Base-by-base conservation (phyloP, 2,113 vertebrate species). In the Odobenus rosmarus region DNA sequence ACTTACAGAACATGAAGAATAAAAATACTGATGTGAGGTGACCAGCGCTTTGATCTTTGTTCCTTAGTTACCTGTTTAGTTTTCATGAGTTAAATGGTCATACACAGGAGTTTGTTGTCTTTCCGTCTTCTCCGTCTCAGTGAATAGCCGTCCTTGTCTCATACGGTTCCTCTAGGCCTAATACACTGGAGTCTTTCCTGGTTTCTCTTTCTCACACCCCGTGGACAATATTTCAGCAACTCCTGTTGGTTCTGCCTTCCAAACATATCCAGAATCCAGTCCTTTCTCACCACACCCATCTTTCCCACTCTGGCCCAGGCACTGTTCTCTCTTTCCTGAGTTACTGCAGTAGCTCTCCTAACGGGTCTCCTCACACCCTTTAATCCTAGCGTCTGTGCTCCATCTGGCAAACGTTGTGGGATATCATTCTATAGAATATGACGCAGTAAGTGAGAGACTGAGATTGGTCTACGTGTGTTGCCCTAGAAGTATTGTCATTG, bases 1-100 rank as follows among this genome's bases (percentile, higher is more conserved):
- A 95, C 31, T 95, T 91, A 64, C 0, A 96, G 85, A 93, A 59
- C 33, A 79, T 13, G 53, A 88, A 83, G 84, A 96, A 81, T 95
- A 88, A 93, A 97, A 96, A 82, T 96, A 90, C 62, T 64, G 64
- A 55, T 94, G 71, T 77, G 82, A 85, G 81, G 71, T 86, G 94
- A 96, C 88, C 15, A 90, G 81, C 7, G 23, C 49, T 77, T 77
- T 96, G 71, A 76, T 90, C 85, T 87, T 72, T 96, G 42, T 93
- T 88, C 61, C 86, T 74, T 97, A 89, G 90, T 96, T 96, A 96
- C 79, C 84, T 94, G 6, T 88, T 86, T 36, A 7, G 51, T 59
- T 95, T 96, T 94, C 28, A 2, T 93, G 82, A 95, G 51, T 92
- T 76, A 84, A 92, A 76, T 88, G 62, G 36, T 95, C 26, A 59